Conservation (phyloP, 2,888 invertebrate genomes). For the Spisula subtruncata region DNA sequence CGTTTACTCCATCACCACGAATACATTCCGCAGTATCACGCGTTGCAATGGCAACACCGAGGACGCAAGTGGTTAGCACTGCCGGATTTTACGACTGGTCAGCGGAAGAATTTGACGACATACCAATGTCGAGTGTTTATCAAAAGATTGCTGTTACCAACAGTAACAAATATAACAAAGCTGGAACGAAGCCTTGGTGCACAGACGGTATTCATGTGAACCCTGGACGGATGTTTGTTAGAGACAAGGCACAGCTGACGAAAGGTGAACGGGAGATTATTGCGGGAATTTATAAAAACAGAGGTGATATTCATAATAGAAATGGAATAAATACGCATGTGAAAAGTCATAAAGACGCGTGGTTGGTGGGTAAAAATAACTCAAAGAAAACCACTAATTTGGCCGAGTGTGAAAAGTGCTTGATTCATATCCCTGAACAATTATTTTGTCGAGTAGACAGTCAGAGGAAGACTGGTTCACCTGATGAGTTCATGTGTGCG, state of each 20-base stretch:
- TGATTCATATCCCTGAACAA: conserved; percentile 70
- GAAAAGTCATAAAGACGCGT: conserved; percentile 81
- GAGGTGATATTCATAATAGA: conserved; percentile 73
- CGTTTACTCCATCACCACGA: conserved; percentile 75
- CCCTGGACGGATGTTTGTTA: conserved; percentile 80
- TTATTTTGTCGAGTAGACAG: conserved; percentile 66
- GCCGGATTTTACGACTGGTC: conserved; percentile 83
- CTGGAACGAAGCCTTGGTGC: conserved; percentile 67
- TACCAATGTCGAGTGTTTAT: conserved; percentile 78
- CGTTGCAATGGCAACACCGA: conserved; percentile 68
- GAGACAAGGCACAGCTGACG: conserved; percentile 82
- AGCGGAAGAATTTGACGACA: conserved; percentile 68
- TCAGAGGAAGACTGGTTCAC: conserved; percentile 29
- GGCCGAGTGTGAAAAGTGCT: conserved; percentile 58
- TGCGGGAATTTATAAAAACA: conserved; percentile 82
- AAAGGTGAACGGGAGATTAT: conserved; percentile 84
- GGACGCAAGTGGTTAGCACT: conserved; percentile 75
- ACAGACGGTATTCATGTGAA: conserved; percentile 70
- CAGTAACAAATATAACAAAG: conserved; percentile 55
- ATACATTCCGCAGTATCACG: conserved; percentile 72
- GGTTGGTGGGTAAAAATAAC: conserved; percentile 77
- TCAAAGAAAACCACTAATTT: conserved; percentile 40
- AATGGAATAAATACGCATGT: conserved; percentile 69
- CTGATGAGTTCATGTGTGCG: conserved; percentile 59
- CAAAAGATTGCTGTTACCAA: conserved; percentile 75